phyloP scores from a whole-genome alignment of 2,113 vertebrate genomes.

The Cyanoliseus patagonus region DNA sequence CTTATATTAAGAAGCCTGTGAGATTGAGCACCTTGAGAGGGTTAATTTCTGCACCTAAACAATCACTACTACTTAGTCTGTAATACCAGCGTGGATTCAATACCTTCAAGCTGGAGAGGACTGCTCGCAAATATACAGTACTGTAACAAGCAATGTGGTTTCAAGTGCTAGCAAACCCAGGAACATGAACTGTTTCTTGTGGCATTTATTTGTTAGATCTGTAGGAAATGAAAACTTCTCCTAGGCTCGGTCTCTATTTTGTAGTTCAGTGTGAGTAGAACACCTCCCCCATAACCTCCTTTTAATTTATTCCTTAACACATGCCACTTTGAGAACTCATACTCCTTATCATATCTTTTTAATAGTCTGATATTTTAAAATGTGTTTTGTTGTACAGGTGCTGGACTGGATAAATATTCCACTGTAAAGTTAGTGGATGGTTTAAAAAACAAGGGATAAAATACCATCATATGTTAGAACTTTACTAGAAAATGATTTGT shows the following conservation, averaged over 20 bases:
- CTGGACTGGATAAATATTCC: not conserved
- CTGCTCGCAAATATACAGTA: not conserved
- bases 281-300: not conserved
- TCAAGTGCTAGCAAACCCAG: not conserved
- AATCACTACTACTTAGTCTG: not conserved
- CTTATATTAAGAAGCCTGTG: constrained; percentile 53
- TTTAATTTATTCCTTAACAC: constrained; percentile 19
- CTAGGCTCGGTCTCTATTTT: not conserved
- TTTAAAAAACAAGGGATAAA: not conserved
- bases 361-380: not conserved
- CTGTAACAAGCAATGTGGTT: not conserved
- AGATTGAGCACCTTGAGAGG: not conserved
- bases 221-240: not conserved
- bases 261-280: not conserved
- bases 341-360: not conserved
- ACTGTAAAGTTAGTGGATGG: not conserved
- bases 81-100: not conserved
- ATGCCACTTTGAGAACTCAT: not conserved
- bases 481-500: not conserved
- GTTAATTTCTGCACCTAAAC: constrained; percentile 23
- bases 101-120: not conserved
- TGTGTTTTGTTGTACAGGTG: not conserved
- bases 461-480: not conserved
- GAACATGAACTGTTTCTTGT: not conserved
- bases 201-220: not conserved